Percentiles rank a stretch among this genome's conserved stretches.
phyloP scores from a whole-genome alignment of 2,888 invertebrate genomes.

The Hartigia nigra region DNA sequence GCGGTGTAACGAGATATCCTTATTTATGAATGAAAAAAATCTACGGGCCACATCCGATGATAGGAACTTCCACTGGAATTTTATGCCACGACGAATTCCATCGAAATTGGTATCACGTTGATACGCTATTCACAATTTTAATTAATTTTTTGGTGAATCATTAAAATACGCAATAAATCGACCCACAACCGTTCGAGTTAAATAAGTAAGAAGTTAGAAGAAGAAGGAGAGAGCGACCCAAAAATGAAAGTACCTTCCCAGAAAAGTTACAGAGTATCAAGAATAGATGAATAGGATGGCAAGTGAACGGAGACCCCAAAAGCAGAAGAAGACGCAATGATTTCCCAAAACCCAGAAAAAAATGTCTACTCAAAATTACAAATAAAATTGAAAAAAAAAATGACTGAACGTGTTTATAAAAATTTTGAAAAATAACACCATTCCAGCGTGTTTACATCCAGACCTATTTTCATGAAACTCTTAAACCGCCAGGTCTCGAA shows the following conservation, averaged over 20 bases:
- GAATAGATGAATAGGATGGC: not conserved
- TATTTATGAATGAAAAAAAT: not conserved
- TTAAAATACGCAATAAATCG: not conserved
- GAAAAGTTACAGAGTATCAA: not conserved
- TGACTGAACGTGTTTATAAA: slow-evolving; percentile 9
- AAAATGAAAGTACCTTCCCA: not conserved
- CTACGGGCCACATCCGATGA: not conserved
- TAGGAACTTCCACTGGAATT: not conserved
- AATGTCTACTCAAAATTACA: not conserved
- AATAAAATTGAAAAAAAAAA: slow-evolving; percentile 18
- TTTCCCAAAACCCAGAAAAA: not conserved
- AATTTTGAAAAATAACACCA: too few species aligned
- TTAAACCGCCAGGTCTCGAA: not conserved
- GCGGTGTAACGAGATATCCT: not conserved
- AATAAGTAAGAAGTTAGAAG: not conserved
- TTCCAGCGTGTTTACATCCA: not conserved
- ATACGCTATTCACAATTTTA: not conserved
- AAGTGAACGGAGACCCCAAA: not conserved
- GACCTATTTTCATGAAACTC: not conserved
- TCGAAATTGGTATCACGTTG: not conserved
- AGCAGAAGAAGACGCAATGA: not conserved
- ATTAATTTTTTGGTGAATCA: not conserved
- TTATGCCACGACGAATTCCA: not conserved
- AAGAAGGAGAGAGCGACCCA: not conserved
- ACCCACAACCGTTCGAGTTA: not conserved